Evolutionary conservation across 2,888 invertebrate species (phyloP).

Genomic region (Lithophane ornitopus): DNA sequence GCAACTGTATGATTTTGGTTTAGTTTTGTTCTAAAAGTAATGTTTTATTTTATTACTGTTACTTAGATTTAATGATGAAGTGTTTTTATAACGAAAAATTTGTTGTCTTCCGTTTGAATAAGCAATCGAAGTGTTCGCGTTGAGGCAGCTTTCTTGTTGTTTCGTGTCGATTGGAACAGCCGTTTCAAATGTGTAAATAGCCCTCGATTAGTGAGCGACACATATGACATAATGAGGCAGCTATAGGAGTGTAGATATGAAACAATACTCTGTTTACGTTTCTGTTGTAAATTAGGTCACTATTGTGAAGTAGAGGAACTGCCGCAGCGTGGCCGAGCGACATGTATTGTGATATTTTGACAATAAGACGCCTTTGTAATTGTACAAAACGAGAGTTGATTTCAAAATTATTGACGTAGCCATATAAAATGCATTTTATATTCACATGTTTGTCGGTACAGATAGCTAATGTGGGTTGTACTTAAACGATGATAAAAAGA

Average conservation of each 20-base stretch:
- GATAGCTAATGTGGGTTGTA: constrained; percentile 75
- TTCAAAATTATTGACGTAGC: constrained; percentile 69
- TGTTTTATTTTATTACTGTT: constrained; percentile 79
- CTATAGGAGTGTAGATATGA: constrained; percentile 62
- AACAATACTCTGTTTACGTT: constrained; percentile 63
- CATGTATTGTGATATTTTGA: constrained; percentile 85
- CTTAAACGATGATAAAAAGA: constrained; percentile 84
- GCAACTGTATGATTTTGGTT: constrained; percentile 63
- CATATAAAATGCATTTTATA: constrained; percentile 71
- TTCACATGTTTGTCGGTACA: constrained; percentile 55
- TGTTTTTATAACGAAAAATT: constrained; percentile 68
- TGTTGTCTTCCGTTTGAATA: constrained; percentile 85
- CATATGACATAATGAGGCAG: constrained; percentile 69
- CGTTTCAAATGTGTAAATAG: constrained; percentile 22
- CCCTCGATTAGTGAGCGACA: constrained; percentile 14
- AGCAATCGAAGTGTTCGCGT: constrained; percentile 71
- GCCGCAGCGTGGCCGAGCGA: constrained; percentile 59
- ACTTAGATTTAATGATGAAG: constrained; percentile 69
- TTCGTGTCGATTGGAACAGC: constrained; percentile 6
- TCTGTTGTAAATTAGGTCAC: constrained; percentile 44
- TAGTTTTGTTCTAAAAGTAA: constrained; percentile 73
- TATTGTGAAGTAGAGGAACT: constrained; percentile 44
- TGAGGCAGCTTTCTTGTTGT: constrained; percentile 71
- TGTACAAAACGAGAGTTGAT: constrained; percentile 73
- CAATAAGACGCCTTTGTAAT: constrained; percentile 80